phyloP scores from a whole-genome alignment of 2,113 vertebrate genomes.

The Axis porcinus region DNA sequence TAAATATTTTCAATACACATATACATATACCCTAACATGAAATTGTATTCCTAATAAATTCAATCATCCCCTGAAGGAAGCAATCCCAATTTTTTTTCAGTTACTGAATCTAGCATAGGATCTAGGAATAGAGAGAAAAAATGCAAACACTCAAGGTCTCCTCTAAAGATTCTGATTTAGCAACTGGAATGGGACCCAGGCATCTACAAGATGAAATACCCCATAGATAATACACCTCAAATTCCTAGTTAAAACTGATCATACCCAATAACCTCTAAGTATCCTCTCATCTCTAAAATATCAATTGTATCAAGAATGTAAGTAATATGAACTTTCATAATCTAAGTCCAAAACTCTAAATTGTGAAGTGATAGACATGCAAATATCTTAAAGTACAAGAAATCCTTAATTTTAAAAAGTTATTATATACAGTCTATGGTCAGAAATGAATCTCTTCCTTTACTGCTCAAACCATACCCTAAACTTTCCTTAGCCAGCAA shows the following conservation, averaged over 20 bases:
- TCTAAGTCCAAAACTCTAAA: neutral
- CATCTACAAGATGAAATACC: neutral
- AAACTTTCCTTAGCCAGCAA: neutral
- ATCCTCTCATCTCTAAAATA: neutral
- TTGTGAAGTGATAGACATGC: neutral
- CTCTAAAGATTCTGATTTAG: neutral
- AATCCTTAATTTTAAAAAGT: neutral
- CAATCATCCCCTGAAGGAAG: neutral
- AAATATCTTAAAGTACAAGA: neutral
- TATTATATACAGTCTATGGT: neutral
- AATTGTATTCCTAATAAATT: neutral
- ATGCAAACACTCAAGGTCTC: neutral
- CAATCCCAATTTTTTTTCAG: neutral
- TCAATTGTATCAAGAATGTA: neutral
- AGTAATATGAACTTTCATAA: neutral
- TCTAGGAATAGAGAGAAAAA: neutral
- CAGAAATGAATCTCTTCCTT: neutral
- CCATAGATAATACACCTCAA: neutral
- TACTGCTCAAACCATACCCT: neutral
- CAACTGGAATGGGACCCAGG: neutral
- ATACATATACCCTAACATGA: neutral
- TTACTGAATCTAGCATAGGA: neutral
- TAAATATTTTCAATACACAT: neutral
- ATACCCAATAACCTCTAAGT: neutral
- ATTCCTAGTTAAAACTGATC: neutral